Evolutionary conservation across 2,113 vertebrate species (phyloP), one percentile per base, ranked within the genome.

Genomic region (Anarrhichthys ocellatus): DNA sequence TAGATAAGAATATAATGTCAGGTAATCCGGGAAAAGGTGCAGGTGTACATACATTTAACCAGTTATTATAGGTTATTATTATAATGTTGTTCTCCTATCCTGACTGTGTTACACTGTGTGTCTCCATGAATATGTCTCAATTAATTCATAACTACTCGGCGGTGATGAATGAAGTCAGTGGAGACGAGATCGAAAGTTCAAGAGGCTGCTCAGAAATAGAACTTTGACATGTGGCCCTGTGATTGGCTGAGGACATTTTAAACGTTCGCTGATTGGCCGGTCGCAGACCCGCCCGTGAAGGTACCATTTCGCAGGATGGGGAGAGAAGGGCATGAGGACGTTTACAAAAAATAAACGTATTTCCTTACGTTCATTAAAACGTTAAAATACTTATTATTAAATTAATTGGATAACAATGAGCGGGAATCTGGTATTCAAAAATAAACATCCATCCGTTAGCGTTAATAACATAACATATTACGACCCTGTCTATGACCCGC

Each of bases 221-320:
- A 27, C 11, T 5, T 6, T 29, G 1, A 42, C 0, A 11, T 9
- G 36, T 22, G 54, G 17, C 9, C 24, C 24, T 88, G 9, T 93
- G 89, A 94, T 93, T 94, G 87, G 93, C 78, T 85, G 27, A 52
- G 3, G 22, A 17, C 2, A 58, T 50, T 67, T 46, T 83, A 20
- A n/a, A 70, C 52, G 65, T n/a, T 61, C 29, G 5, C 83, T 91
- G 87, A 94, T 73, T 95, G 94, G 93, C 67, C 71, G 69, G 27
- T 17, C 9, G 18, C 78, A 48, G 54, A 75, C 52, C 78, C 92
- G 61, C 93, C 93, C 27, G 9, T 20, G 64, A 34, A 78, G 10
- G 56, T 84, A 83, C 87, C 89, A 95, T 87, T 84, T 18, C 0
- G 0, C 1, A 2, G 1, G 24, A 17, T 9, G 1, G 0, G 27